Evolutionary conservation across 2,888 invertebrate species (phyloP).

Genomic region (Euproctis similis): DNA sequence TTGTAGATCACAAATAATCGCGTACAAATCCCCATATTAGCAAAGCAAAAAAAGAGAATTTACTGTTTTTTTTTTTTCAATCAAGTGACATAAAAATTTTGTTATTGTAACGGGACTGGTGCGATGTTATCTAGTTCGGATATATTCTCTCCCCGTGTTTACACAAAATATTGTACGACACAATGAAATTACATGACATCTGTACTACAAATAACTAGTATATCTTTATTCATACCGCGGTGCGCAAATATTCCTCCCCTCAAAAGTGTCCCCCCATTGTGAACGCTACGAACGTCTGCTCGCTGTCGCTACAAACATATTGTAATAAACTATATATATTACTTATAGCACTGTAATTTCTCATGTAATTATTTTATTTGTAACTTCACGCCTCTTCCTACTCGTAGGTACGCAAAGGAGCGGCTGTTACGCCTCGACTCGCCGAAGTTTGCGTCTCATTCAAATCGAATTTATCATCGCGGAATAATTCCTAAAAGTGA

Average conservation of each 20-base stretch:
- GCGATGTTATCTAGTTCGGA: constrained; percentile 63
- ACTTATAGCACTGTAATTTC: too few species aligned
- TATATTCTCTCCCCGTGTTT: constrained; percentile 71
- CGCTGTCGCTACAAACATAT: constrained; percentile 41
- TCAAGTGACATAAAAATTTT: constrained; percentile 52
- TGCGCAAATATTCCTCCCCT: constrained; percentile 64
- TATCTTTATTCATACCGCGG: constrained; percentile 74
- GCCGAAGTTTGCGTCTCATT: too few species aligned
- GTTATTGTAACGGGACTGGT: constrained; percentile 54
- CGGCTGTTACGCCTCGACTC: too few species aligned
- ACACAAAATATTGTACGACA: constrained; percentile 72
- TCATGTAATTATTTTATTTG: too few species aligned
- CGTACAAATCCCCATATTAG: constrained; percentile 60
- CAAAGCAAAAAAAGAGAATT: constrained; percentile 29
- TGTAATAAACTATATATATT: constrained; percentile 27
- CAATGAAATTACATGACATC: constrained; percentile 76
- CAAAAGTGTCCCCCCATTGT: constrained; percentile 54
- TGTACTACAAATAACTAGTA: constrained; percentile 75
- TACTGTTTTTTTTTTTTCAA: too few species aligned
- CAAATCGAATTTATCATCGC: too few species aligned
- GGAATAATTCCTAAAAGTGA: too few species aligned
- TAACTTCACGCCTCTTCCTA: too few species aligned
- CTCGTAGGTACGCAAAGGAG: too few species aligned
- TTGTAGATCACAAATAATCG: constrained; percentile 56
- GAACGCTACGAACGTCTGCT: constrained; percentile 60